Evolutionary conservation across 2,113 vertebrate species (phyloP), one percentile per base, ranked within the genome.

Genomic region (Tiliqua scincoides): DNA sequence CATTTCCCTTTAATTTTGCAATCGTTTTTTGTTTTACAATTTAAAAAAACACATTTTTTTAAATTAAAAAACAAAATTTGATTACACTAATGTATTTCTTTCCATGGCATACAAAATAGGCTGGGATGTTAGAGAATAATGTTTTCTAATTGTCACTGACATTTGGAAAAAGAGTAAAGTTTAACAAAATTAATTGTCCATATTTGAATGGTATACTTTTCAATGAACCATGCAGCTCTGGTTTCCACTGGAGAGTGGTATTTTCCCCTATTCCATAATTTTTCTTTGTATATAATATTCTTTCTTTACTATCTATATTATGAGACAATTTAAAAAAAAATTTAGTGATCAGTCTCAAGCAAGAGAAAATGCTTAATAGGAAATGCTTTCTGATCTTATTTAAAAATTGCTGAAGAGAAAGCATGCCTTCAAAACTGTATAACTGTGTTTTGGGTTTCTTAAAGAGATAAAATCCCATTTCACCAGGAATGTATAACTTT

Each of bases 171-270:
- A 94, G 87, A 94, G 94, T 94, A 95, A 94, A 95, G 92, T 93
- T 94, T 96, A 93, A 95, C 94, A 93, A 95, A 95, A 96, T 94
- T 94, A 95, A 95, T 96, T 93, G 95, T 96, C 92, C 89, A 25
- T 92, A 92, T 94, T 94, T 87, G 79, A 95, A 93, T 87, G 90
- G 85, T 85, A 95, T 86, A 89, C 92, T 93, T 94, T 93, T 91
- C 85, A 92, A 87, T 95, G 95, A 94, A 95, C 95, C 93, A 92
- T 67, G 90, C 68, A 87, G 87, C 86, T 93, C 90, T 88, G 91
- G 80, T 86, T 94, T 92, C 71, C 65, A 62, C 70, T 91, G 62
- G 59, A 86, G 87, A 86, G 87, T 80, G 72, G 88, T 90, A 84
- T 88, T 82, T 85, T 59, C 4, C 37, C 59, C n/a, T 6, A 59